phyloP scores from a whole-genome alignment of 2,888 invertebrate species.

The Mesorhabditis sp. region DNA sequence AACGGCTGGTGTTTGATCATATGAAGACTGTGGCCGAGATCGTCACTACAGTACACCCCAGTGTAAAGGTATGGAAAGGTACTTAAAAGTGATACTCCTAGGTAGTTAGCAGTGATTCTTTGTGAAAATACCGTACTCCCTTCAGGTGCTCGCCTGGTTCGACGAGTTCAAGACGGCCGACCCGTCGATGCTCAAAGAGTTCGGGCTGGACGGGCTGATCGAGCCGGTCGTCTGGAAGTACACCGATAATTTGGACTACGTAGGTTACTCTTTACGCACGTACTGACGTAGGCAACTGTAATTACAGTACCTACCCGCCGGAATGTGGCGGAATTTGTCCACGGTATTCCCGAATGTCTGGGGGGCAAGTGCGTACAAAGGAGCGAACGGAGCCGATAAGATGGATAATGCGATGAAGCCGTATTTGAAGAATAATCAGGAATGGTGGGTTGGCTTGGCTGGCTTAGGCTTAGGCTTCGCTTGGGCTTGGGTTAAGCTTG shows the following conservation, averaged over 20 bases:
- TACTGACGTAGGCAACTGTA: background rate
- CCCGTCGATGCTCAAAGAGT: slow-evolving; percentile 26
- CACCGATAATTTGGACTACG: slow-evolving; percentile 28
- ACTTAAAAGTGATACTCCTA: background rate
- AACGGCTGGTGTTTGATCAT: slow-evolving; percentile 35
- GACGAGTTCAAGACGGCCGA: slow-evolving; percentile 34
- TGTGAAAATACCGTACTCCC: background rate
- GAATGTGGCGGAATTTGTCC: slow-evolving; percentile 41
- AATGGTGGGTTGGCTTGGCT: slow-evolving; percentile 23
- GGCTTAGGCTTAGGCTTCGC: too few species aligned
- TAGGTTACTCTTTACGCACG: background rate
- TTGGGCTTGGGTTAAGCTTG: too few species aligned
- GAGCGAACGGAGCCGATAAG: slow-evolving; percentile 36
- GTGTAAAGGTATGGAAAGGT: slow-evolving; percentile 24
- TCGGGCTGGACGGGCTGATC: slow-evolving; percentile 25
- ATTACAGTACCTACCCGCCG: slow-evolving; percentile 27
- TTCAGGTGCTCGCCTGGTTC: slow-evolving; percentile 39
- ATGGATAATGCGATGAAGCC: slow-evolving; percentile 37
- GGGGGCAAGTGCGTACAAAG: slow-evolving; percentile 73
- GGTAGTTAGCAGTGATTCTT: background rate
- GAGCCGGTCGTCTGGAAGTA: slow-evolving; percentile 46
- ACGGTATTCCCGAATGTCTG: slow-evolving; percentile 69
- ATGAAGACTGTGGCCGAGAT: slow-evolving; percentile 26
- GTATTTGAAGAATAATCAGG: slow-evolving; percentile 37
- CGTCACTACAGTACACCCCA: slow-evolving; percentile 27